Evolutionary conservation across 1,140 invertebrate species (phyloP).

Genomic region (Cydia fagiglandana): DNA sequence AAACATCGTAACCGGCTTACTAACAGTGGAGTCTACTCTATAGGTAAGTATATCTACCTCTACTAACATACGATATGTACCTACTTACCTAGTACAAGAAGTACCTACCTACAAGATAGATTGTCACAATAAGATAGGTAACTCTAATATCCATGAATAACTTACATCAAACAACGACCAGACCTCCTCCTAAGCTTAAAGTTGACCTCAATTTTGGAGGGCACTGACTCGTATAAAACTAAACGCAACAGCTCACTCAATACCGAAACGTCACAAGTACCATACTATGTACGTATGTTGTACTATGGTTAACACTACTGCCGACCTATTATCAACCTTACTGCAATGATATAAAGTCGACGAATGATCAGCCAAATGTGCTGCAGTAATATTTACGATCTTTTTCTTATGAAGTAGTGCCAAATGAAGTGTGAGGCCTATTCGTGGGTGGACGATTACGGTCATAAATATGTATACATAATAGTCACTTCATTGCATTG

Average conservation of each 20-base stretch:
- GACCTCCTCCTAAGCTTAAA: background rate
- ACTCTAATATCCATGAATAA: background rate
- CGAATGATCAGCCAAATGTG: background rate
- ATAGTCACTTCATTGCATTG: too few species aligned
- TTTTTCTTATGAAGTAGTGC: background rate
- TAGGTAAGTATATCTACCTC: too few species aligned
- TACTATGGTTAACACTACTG: background rate
- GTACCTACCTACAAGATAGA: too few species aligned
- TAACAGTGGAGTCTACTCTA: too few species aligned
- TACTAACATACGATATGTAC: too few species aligned
- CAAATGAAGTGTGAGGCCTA: conserved; percentile 4
- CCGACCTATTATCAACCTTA: background rate
- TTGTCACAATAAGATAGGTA: background rate
- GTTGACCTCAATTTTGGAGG: conserved; percentile 11
- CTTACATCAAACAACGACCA: background rate
- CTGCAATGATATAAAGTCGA: background rate
- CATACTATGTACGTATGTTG: background rate
- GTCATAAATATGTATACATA: background rate
- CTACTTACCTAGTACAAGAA: too few species aligned
- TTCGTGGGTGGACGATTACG: background rate
- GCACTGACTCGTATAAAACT: conserved; percentile 2
- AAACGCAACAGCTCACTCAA: background rate
- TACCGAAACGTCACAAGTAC: background rate
- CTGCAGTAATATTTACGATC: background rate
- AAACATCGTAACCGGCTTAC: too few species aligned